Percentiles rank a stretch among this genome's conserved stretches.
Conservation (phyloP, 2,797 vertebrate species). For the Alosa sapidissima region DNA sequence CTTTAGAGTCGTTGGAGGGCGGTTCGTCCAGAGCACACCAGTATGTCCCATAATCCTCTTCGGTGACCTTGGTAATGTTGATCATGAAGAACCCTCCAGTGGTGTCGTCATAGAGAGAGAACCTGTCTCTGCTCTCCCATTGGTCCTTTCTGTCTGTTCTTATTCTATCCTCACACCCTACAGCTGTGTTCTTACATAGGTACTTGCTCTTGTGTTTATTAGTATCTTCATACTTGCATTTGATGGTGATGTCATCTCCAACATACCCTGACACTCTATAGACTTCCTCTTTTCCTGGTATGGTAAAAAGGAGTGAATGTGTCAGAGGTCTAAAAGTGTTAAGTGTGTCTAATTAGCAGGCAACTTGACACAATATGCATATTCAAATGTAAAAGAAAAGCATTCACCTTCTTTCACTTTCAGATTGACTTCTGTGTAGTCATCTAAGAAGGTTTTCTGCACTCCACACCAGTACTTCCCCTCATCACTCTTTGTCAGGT, state of each 20-base stretch:
- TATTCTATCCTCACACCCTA: conserved; percentile 8
- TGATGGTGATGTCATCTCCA: no score
- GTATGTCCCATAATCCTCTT: conserved; percentile 46
- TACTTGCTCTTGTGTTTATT: no score
- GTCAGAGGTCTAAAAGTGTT: no score
- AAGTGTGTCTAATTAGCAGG: background rate
- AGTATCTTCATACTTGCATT: no score
- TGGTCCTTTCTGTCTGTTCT: background rate
- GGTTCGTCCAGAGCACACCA: conserved; percentile 41
- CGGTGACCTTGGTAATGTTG: background rate
- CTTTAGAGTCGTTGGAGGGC: background rate
- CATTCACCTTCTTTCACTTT: background rate
- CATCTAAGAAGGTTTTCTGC: no score
- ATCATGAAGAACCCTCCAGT: no score
- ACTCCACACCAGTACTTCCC: conserved; percentile 32
- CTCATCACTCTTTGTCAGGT: conserved; percentile 25
- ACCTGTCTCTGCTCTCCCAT: background rate
- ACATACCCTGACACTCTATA: no score
- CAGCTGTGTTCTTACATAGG: background rate
- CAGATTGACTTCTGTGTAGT: conserved; percentile 24
- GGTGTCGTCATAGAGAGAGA: background rate
- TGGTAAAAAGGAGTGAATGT: no score
- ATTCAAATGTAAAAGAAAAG: background rate
- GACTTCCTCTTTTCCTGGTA: no score
- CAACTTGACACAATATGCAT: background rate